Conservation (phyloP, 2,888 invertebrate species). For the Adela reaumurella region DNA sequence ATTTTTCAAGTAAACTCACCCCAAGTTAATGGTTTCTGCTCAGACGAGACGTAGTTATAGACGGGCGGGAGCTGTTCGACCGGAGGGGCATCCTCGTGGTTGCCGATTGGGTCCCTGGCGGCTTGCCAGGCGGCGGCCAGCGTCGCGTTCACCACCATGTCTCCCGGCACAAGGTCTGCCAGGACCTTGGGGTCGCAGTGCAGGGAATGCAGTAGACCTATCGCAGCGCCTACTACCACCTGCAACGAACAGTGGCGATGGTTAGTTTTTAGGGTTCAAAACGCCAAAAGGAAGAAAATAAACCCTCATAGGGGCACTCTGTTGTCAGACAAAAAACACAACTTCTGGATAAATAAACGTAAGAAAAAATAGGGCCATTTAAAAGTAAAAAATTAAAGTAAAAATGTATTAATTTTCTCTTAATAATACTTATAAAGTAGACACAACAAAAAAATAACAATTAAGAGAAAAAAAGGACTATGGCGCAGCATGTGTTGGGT, state of each 20-base stretch:
- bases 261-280: too few relatives aligned
- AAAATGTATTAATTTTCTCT: too few relatives aligned
- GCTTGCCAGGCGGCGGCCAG: conserved; percentile 66
- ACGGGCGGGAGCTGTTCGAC: conserved; percentile 50
- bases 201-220: conserved; percentile 68
- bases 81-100: conserved; percentile 33
- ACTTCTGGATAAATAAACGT: background rate
- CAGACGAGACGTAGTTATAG: conserved; percentile 82
- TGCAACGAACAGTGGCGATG: too few relatives aligned
- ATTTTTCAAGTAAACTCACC: conserved; percentile 32
- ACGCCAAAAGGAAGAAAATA: background rate
- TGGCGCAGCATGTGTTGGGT: too few relatives aligned
- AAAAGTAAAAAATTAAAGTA: too few relatives aligned
- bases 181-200: conserved; percentile 59
- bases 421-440: too few relatives aligned
- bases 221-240: conserved; percentile 60
- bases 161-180: conserved; percentile 78
- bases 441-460: too few relatives aligned
- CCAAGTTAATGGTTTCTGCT: conserved; percentile 76
- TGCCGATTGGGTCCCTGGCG: conserved; percentile 33
- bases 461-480: too few relatives aligned
- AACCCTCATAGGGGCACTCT: background rate
- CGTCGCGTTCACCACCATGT: conserved; percentile 70
- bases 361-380: too few relatives aligned
- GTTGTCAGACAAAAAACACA: background rate